Percentiles rank a stretch among this genome's conserved stretches.
phyloP scores from a whole-genome alignment of 2,797 vertebrate genomes.

The Molothrus aeneus region DNA sequence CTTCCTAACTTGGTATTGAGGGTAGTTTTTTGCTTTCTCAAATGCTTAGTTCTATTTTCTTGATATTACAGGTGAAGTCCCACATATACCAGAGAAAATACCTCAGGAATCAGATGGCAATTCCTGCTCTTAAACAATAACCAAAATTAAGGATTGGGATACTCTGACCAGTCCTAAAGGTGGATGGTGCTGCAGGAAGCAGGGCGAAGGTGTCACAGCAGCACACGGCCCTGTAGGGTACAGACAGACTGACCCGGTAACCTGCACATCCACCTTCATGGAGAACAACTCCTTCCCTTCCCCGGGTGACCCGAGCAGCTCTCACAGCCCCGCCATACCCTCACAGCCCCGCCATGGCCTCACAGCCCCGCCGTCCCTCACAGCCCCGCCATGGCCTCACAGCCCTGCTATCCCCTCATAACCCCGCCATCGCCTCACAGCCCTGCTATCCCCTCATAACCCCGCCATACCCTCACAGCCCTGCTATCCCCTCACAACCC shows the following conservation, averaged over 20 bases:
- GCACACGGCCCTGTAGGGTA: neutral
- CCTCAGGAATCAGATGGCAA: neutral
- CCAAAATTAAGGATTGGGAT: neutral
- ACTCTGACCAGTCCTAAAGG: neutral
- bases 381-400: too few species aligned
- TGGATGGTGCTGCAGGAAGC: neutral
- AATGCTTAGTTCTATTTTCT: neutral
- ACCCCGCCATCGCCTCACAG: too few species aligned
- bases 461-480: too few species aligned
- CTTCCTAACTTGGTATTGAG: neutral
- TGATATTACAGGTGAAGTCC: neutral
- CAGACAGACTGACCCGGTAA: neutral
- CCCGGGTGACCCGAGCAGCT: accelerated
- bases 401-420: too few species aligned
- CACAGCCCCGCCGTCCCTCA: too few species aligned
- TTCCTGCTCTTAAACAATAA: neutral
- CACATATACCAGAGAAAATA: neutral
- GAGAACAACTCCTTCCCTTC: neutral
- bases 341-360: too few species aligned
- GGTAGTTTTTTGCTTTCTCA: neutral
- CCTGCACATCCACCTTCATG: neutral
- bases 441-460: too few species aligned
- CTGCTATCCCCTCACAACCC: too few species aligned
- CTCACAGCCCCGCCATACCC: too few species aligned
- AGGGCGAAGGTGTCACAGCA: too few species aligned